phyloP scores from a whole-genome alignment of 1,140 invertebrate species.

The Meteorus sp. region DNA sequence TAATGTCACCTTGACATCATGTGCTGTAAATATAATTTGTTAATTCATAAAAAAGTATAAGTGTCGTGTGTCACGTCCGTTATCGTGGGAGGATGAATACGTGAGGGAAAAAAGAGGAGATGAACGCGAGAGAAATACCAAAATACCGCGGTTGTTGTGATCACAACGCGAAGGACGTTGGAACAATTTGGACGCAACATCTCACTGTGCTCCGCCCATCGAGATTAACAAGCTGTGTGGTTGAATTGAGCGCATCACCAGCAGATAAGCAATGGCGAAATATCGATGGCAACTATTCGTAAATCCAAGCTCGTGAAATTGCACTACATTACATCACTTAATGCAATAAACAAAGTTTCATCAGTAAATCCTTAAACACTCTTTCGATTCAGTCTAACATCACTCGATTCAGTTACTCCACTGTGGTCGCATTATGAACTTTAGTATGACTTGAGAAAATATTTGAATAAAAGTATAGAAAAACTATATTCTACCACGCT shows the following conservation, averaged over 20 bases:
- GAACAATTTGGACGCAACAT: conserved; percentile 21
- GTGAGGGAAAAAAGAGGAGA: conserved; percentile 2
- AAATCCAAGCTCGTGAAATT: not conserved
- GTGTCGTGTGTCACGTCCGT: no score
- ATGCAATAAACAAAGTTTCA: no score
- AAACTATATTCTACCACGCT: no score
- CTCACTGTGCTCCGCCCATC: conserved; percentile 16
- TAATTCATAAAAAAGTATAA: no score
- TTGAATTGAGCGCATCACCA: not conserved
- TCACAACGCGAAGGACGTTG: conserved; percentile 14
- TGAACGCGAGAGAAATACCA: conserved; percentile 9
- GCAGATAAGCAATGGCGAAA: conserved; percentile 1
- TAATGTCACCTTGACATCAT: no score
- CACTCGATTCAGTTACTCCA: no score
- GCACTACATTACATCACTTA: not conserved
- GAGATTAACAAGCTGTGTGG: conserved; percentile 8
- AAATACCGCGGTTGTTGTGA: conserved; percentile 14
- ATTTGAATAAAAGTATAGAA: no score
- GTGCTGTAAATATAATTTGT: no score
- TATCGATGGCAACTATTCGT: conserved; percentile 1
- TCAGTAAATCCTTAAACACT: no score
- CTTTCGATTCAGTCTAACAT: no score
- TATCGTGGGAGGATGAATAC: conserved; percentile 3
- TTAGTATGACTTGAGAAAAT: no score
- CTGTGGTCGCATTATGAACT: no score